These are phyloP conservation scores for Pterophyllum scalare DNA, from an alignment of 2,113 vertebrate genomes.

Conservation along the genomic window DNA sequence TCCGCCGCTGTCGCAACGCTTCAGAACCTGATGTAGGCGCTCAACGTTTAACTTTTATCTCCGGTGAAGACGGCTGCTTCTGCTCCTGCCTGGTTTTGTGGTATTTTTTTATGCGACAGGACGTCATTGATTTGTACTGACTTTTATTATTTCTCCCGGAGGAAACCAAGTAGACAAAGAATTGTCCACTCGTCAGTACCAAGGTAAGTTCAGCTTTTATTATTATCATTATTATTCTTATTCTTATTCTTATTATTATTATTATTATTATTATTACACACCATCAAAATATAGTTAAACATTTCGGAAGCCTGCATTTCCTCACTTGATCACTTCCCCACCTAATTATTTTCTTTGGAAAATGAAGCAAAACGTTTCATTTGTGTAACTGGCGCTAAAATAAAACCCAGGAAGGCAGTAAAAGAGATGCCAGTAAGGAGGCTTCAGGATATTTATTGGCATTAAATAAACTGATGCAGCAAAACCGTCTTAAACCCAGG, in stretches of 20 bases:
- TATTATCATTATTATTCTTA: not conserved
- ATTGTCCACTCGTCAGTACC: slow-evolving; percentile 40
- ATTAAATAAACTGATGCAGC: not conserved
- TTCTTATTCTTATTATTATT: slow-evolving; percentile 14
- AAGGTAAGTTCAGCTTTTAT: slow-evolving; percentile 47
- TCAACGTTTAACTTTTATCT: slow-evolving; percentile 53
- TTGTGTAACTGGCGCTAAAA: not conserved
- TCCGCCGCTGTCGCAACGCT: slow-evolving; percentile 59
- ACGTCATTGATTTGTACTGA: slow-evolving; percentile 46
- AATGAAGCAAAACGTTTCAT: not conserved
- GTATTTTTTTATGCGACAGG: slow-evolving; percentile 41
- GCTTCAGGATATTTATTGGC: not conserved
- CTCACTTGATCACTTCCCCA: not conserved
- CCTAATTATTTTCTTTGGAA: not conserved
- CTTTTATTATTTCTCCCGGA: slow-evolving; percentile 56
- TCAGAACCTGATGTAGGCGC: slow-evolving; percentile 52
- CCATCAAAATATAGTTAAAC: not conserved
- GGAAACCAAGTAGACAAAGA: slow-evolving; percentile 63
- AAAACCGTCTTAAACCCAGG: not conserved
- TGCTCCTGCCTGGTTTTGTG: slow-evolving; percentile 27
- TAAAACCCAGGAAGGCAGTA: not conserved
- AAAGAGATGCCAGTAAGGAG: not conserved
- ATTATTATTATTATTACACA: slow-evolving; percentile 14
- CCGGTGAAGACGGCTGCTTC: slow-evolving; percentile 31
- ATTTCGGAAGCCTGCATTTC: not conserved